Conservation (phyloP, 53 echinoderm and acorn worm species). For the Patiria pectinifera region DNA sequence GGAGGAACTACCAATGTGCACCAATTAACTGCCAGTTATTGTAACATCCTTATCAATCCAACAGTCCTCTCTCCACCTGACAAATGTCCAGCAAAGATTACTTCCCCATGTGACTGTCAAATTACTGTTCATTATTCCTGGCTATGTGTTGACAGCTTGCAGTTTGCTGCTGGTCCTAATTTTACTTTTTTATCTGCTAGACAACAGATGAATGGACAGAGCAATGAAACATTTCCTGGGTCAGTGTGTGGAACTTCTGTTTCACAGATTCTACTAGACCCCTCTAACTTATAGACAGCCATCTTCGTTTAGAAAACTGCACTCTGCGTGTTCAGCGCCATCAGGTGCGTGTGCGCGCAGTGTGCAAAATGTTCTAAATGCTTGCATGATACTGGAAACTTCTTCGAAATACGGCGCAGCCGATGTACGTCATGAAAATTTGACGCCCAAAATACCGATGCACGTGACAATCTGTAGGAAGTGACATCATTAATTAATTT, state of each 20-base stretch:
- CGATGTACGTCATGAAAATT: too few species aligned
- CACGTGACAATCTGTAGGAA: too few species aligned
- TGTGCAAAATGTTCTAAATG: too few species aligned
- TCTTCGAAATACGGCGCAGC: too few species aligned
- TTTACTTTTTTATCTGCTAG: background rate
- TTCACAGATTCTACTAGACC: background rate
- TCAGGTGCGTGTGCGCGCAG: too few species aligned
- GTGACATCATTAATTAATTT: too few species aligned
- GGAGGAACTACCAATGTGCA: conserved; percentile 53
- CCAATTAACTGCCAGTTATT: conserved; percentile 48
- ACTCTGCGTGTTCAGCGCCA: too few species aligned
- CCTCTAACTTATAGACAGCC: too few species aligned
- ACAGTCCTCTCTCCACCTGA: conserved; percentile 4
- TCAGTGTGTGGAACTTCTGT: background rate
- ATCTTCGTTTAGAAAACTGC: too few species aligned
- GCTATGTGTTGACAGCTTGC: background rate
- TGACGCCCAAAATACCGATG: too few species aligned
- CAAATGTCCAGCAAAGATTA: conserved; percentile 29
- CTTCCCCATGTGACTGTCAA: conserved; percentile 12
- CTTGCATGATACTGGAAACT: too few species aligned
- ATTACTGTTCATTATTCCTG: conserved; percentile 35
- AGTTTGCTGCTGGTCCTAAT: background rate
- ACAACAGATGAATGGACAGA: conserved; percentile 13
- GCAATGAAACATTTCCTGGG: conserved; percentile 46
- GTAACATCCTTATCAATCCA: conserved; percentile 56